phyloP scores from a whole-genome alignment of 2,113 vertebrate species.

The Nanorana parkeri region DNA sequence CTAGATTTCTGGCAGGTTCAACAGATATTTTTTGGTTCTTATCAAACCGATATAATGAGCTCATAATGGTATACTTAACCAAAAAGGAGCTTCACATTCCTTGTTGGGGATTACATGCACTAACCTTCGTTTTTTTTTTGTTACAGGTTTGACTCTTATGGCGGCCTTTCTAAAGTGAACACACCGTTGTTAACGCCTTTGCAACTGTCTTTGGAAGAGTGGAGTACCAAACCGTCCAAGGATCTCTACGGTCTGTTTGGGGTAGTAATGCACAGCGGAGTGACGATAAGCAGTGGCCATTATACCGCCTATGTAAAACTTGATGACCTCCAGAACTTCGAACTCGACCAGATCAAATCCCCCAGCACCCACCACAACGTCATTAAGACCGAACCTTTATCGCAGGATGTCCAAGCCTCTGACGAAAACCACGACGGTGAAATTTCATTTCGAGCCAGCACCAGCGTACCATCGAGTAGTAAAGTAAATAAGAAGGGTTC shows the following conservation, averaged over 20 bases:
- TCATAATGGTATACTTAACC: no score
- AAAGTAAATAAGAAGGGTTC: slow-evolving; percentile 85
- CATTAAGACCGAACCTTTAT: slow-evolving; percentile 70
- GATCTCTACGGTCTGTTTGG: slow-evolving; percentile 91
- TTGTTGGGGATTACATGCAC: no score
- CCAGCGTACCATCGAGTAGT: slow-evolving; percentile 60
- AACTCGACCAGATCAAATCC: slow-evolving; percentile 72
- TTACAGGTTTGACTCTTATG: slow-evolving; percentile 87
- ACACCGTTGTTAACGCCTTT: slow-evolving; percentile 91
- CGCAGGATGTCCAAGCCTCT: slow-evolving; percentile 69
- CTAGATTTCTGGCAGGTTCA: no score
- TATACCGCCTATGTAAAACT: slow-evolving; percentile 94
- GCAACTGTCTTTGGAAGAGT: slow-evolving; percentile 87
- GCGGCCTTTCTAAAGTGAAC: slow-evolving; percentile 95
- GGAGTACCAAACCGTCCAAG: slow-evolving; percentile 86
- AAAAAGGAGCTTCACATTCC: no score
- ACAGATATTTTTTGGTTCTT: no score
- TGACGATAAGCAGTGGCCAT: slow-evolving; percentile 96
- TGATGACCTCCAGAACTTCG: slow-evolving; percentile 76
- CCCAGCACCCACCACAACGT: slow-evolving; percentile 64
- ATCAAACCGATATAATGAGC: no score
- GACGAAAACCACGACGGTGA: slow-evolving; percentile 80
- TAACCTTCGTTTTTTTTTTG: slow-evolving; percentile 25
- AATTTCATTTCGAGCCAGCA: slow-evolving; percentile 78
- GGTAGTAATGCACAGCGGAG: slow-evolving; percentile 96